These are phyloP conservation scores for Tachystola acroxantha DNA, from an alignment of 2,888 invertebrate species.

Conservation along the genomic window DNA sequence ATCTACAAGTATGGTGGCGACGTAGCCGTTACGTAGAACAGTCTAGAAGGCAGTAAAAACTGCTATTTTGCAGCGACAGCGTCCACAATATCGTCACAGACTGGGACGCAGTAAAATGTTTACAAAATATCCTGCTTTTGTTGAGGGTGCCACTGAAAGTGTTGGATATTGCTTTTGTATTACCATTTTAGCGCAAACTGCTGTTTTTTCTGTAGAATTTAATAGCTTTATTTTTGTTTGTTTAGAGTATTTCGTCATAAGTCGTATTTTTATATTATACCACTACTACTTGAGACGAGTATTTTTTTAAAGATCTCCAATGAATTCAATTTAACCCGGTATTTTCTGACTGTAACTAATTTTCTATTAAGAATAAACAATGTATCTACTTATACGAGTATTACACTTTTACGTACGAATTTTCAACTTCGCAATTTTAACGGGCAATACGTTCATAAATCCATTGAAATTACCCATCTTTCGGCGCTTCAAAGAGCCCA, in stretches of 20 bases:
- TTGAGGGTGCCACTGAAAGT: slow-evolving; percentile 48
- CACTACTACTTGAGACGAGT: too few relatives aligned
- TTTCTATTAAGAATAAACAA: slow-evolving; percentile 27
- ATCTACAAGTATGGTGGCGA: slow-evolving; percentile 30
- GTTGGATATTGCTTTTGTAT: slow-evolving; percentile 64
- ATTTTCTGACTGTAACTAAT: too few relatives aligned
- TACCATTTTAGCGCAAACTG: slow-evolving; percentile 47
- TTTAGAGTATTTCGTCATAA: too few relatives aligned
- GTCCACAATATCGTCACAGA: slow-evolving; percentile 70
- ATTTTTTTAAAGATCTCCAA: too few relatives aligned
- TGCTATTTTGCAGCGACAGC: slow-evolving; percentile 64
- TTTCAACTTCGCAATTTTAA: slow-evolving; percentile 60
- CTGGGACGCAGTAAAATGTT: slow-evolving; percentile 72
- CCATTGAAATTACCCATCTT: slow-evolving; percentile 75
- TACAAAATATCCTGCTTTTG: slow-evolving; percentile 69
- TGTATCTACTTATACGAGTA: slow-evolving; percentile 44
- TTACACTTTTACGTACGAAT: slow-evolving; percentile 56
- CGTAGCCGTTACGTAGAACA: slow-evolving; percentile 39
- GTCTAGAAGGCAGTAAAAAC: slow-evolving; percentile 65
- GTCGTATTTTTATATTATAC: too few relatives aligned
- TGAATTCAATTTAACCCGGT: too few relatives aligned
- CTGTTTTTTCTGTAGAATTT: slow-evolving; percentile 3
- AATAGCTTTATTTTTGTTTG: too few relatives aligned
- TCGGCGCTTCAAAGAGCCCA: slow-evolving; percentile 71
- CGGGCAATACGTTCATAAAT: slow-evolving; percentile 71